A percentile compares a stretch with the other conserved stretches of the same genome.
These are phyloP conservation scores for Yponomeuta malinellus DNA, from an alignment of 2,888 invertebrate species.

Conservation along the genomic window DNA sequence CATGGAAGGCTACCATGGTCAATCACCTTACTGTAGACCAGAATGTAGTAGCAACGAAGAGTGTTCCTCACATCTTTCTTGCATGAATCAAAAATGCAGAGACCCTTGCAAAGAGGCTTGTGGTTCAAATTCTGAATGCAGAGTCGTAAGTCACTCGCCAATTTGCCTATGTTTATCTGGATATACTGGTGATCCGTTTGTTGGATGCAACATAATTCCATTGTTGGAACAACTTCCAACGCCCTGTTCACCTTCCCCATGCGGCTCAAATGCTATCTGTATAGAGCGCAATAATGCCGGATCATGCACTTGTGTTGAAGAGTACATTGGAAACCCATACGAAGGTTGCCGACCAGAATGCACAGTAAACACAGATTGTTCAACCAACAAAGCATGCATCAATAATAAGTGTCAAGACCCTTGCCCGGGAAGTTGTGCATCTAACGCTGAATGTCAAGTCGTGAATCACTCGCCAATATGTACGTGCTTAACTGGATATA, in stretches of 20 bases:
- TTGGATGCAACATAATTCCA: constrained; percentile 70
- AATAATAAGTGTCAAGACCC: constrained; percentile 84
- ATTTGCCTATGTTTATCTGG: constrained; percentile 82
- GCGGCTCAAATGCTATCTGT: constrained; percentile 80
- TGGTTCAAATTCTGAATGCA: constrained; percentile 83
- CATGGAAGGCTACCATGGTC: constrained; percentile 79
- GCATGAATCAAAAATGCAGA: constrained; percentile 84
- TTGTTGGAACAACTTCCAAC: constrained; percentile 52
- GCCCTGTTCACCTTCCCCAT: constrained; percentile 78
- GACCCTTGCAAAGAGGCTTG: constrained; percentile 85
- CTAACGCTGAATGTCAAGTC: constrained; percentile 83
- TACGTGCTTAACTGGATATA: constrained; percentile 80
- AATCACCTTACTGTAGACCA: constrained; percentile 85
- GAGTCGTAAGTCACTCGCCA: constrained; percentile 85
- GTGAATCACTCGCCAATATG: constrained; percentile 82
- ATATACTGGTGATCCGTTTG: constrained; percentile 86
- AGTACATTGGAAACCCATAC: constrained; percentile 86
- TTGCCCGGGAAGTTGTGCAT: constrained; percentile 86
- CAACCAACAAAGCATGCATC: constrained; percentile 81
- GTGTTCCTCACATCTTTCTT: constrained; percentile 80
- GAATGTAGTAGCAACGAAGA: constrained; percentile 88
- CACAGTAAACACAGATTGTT: constrained; percentile 82
- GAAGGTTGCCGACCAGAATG: constrained; percentile 87
- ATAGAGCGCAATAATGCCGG: constrained; percentile 76
- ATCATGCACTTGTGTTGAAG: constrained; percentile 81